Conservation (phyloP, 1,140 invertebrate species). For the Drosophila truncata region DNA sequence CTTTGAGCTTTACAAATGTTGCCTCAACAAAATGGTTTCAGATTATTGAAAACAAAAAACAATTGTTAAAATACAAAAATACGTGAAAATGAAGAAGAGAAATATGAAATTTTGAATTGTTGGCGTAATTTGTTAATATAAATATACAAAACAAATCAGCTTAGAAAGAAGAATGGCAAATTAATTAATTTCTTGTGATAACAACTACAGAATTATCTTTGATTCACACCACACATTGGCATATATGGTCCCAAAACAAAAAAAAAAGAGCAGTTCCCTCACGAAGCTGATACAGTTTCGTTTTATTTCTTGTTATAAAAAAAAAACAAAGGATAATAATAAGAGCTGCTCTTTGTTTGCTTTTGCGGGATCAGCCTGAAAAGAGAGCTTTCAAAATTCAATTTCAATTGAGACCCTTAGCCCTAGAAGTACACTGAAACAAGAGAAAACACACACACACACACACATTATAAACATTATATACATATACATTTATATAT, state of each 20-base stretch:
- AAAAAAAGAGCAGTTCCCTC: constrained; percentile 1
- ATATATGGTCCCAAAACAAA: background rate
- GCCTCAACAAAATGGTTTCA: constrained; percentile 81
- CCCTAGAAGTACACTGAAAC: constrained; percentile 40
- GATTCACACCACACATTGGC: constrained; percentile 47
- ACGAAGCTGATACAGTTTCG: constrained; percentile 68
- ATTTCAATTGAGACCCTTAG: constrained; percentile 60
- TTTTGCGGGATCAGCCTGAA: constrained; percentile 29
- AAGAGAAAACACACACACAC: constrained; percentile 13
- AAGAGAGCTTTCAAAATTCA: constrained; percentile 67
- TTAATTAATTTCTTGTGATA: constrained; percentile 80
- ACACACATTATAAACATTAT: constrained; percentile 41
- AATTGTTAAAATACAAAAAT: constrained; percentile 31
- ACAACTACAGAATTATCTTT: constrained; percentile 62
- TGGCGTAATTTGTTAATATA: constrained; percentile 69
- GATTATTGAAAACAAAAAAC: constrained; percentile 65
- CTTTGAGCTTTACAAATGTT: constrained; percentile 83
- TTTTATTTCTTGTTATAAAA: background rate
- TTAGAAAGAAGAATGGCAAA: constrained; percentile 53
- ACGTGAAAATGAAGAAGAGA: constrained; percentile 22
- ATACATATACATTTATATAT: constrained; percentile 5
- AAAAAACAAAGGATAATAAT: constrained; percentile 4
- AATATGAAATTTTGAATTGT: constrained; percentile 58
- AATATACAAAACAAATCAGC: constrained; percentile 41
- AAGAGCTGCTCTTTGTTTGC: background rate